Evolutionary conservation across 2,113 vertebrate genomes (phyloP), one percentile per base, ranked within the genome.

Genomic region (Gila orcuttii): DNA sequence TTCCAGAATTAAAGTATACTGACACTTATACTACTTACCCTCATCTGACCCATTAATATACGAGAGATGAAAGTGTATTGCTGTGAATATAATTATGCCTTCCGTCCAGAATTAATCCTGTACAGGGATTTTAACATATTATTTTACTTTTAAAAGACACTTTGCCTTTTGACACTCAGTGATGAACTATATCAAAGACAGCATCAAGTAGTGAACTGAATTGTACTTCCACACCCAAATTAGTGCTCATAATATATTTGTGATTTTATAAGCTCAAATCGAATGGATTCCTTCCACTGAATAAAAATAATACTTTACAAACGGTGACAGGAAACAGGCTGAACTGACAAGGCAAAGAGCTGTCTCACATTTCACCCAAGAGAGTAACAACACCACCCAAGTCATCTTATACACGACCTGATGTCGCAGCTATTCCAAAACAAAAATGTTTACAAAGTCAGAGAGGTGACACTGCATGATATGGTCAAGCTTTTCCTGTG

Each of bases 331-430:
- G 39, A 69, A 47, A 79, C 36, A 19, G 33, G 23, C 57, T 62
- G 59, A 25, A 80, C 28, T 52, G 42, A 77, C 74, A 33, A 77
- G n/a, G 74, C 25, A 55, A 55, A 33, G 45, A 66, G 42, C 47
- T 12, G 25, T 47, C 62, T 82, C 79, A 68, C 25, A 33, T 82
- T 82, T 68, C 79, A 68, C 33, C 62, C 62, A 13, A 31, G 60
- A 82, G 79, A 82, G n/a, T 33, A 82, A 50, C 79, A 82, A 3
- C 79, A 82, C 62, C 74, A 33, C 74, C 47, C 45, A 77, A 77
- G 8, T 55, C 74, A 77, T 77, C 60, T 33, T 52, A 50, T 5
- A 21, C n/a, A 19, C 39, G 7, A n/a, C 57, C 36, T 25, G 39
- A 42, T 66, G 79, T 62, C 39, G 7, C 13, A 45, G 6, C 39